Conservation (phyloP, 2,113 vertebrate species). For the Gavia stellata region DNA sequence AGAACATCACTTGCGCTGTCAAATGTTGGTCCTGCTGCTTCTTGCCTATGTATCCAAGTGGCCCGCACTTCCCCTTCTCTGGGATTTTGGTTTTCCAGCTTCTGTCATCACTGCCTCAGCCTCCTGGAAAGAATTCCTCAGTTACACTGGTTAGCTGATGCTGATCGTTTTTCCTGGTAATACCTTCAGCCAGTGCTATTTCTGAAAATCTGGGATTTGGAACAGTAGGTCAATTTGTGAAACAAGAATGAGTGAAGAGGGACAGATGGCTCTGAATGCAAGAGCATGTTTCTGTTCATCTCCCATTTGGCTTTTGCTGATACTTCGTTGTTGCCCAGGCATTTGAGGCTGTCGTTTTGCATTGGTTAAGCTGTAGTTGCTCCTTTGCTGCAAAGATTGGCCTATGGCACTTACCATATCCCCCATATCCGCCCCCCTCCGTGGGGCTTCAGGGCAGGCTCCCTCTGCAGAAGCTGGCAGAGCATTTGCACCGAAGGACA, state of each 20-base stretch:
- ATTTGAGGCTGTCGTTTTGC: background rate
- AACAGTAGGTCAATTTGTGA: conserved; percentile 61
- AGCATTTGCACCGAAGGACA: background rate
- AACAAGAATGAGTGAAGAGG: background rate
- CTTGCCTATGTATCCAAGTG: background rate
- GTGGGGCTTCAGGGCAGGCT: background rate
- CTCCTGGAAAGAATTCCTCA: conserved; percentile 9
- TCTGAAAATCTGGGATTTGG: conserved; percentile 53
- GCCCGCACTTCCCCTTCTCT: background rate
- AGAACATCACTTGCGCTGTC: background rate
- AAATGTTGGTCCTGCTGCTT: background rate
- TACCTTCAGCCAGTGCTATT: conserved; percentile 34
- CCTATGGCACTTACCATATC: background rate
- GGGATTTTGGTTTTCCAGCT: conserved; percentile 19
- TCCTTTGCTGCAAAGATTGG: background rate
- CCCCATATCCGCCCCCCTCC: background rate
- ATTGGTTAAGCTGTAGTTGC: background rate
- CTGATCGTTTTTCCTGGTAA: conserved; percentile 8
- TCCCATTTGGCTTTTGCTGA: conserved; percentile 38
- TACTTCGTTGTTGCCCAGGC: background rate
- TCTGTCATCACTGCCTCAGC: conserved; percentile 3
- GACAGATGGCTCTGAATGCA: conserved; percentile 40
- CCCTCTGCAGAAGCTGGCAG: background rate
- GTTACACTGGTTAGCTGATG: background rate
- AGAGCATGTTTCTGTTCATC: conserved; percentile 39